Evolutionary conservation across 2,888 invertebrate genomes (phyloP), one percentile per base, ranked within the genome.

Genomic region (Drosophila helvetica): DNA sequence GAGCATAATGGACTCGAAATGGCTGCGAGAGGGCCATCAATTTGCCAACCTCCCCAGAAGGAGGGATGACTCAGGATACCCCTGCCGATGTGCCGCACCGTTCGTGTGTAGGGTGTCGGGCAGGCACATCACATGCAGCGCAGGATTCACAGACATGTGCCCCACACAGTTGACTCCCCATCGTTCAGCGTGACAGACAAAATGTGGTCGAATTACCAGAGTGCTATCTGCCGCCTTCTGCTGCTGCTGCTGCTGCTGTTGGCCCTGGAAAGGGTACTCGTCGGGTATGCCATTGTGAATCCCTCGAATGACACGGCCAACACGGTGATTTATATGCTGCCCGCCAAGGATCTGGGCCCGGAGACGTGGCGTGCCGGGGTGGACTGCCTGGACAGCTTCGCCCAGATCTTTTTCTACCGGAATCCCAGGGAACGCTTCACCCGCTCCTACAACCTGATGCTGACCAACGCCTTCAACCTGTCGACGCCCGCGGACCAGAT

Each of bases 401-500:
- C 86, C 0, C 78, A 80, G 10, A 76, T 89, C n/a, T 91, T 86
- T 63, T 83, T 91, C 19, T 77, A 76, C 17, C 80, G 78, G 19
- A 80, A 81, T 18, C 74, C 82, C 3, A 3, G 50, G 10, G 86
- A 90, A 27, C 75, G 74, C 0, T 75, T 64, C 42, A 90, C 90
- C 0, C 86, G 89, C 5, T 72, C 90, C 22, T 86, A 87, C 67
- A 92, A 90, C 48, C 62, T 92, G 50, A 86, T 90, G 57, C 63
- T 90, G 33, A 82, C 88, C 2, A 86, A 89, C 55, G 78, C 86
- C 15, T 74, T 67, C 7, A 91, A 92, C 42, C 89, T 92, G 87
- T 79, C 91, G 3, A 75, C 86, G 43, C 92, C 92, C 0, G 92
- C 92, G 0, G 90, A 88, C 0, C 90, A 91, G 48, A 92, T 92